Base-by-base conservation (phyloP, 1,140 invertebrate species). In the Frieseomelitta varia region DNA sequence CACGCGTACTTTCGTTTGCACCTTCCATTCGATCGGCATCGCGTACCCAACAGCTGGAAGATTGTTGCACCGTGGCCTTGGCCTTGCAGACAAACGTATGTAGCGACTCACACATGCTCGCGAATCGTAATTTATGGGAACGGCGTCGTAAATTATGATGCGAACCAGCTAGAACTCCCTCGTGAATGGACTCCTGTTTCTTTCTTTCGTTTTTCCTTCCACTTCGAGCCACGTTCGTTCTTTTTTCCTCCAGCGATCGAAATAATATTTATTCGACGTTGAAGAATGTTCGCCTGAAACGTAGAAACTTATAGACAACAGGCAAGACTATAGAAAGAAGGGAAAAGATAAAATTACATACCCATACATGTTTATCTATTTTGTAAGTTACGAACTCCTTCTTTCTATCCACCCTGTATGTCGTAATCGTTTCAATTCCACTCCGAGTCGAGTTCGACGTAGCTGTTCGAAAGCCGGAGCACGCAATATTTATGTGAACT, bases 31-130 rank as follows among this genome's bases (percentile, higher is more conserved):
- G 71, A 75, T 75, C 68, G 58, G 53, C 58, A 27, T 73, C 51
- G 71, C 84, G 34, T 69, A 71, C 65, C 65, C 65, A 39, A 56
- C 14, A 12, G n/a, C 69, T 47, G 79, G 72, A 75, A 75, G 72
- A 85, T 82, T 76, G 84, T 82, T 85, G 84, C 84, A 85, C 80
- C 56, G 69, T 76, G 77, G 56, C 85, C 85, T 84, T 87, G 77
- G 82, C 85, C 85, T 87, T 84, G 85, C 69, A 21, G 15, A 63
- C 53, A 53, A 71, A 67, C 69, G 63, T 68, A 84, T 80, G 56
- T 69, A 84, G 72, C 21, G 12, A n/a, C 63, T n/a, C 24, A 24
- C 61, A 71, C 76, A 63, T 78, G 58, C 76, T 68, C 51, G 30
- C 61, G 15, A 53, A 69, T 82, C 75, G 69, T 87, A 87, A 87